phyloP scores from a whole-genome alignment of 2,113 vertebrate genomes.

The Rafetus swinhoei region DNA sequence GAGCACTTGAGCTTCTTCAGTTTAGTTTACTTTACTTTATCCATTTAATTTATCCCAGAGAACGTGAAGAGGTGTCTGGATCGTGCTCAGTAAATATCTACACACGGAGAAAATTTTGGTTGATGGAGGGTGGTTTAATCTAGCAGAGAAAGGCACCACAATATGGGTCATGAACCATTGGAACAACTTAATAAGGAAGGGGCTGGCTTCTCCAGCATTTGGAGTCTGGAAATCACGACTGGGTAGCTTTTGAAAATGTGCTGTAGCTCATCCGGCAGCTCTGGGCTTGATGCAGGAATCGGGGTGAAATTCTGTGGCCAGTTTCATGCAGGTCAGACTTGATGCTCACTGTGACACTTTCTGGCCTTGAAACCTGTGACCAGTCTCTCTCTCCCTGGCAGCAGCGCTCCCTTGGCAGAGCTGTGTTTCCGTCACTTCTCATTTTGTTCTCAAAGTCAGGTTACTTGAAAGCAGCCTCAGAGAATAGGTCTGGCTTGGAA shows the following conservation, averaged over 20 bases:
- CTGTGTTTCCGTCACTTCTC: neutral
- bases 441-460: constrained; percentile 7
- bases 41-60: neutral
- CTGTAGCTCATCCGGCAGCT: constrained; percentile 27
- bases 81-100: neutral
- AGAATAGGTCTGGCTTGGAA: neutral
- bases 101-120: constrained; percentile 19
- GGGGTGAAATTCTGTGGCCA: constrained; percentile 15
- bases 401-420: neutral
- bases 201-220: neutral
- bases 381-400: neutral
- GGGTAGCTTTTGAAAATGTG: constrained; percentile 33
- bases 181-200: constrained; percentile 30
- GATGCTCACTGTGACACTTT: neutral
- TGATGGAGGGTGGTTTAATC: constrained; percentile 34
- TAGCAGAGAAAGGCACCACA: constrained; percentile 18
- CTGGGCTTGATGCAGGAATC: constrained; percentile 16
- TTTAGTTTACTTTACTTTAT: neutral
- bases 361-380: neutral
- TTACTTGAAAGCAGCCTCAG: neutral
- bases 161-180: constrained; percentile 35
- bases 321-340: constrained; percentile 23
- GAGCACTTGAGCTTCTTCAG: neutral
- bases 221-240: constrained; percentile 18
- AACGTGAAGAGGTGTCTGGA: neutral